These are phyloP conservation scores for Drosophila trichaetosa DNA, from an alignment of 2,888 invertebrate species.

Conservation along the genomic window DNA sequence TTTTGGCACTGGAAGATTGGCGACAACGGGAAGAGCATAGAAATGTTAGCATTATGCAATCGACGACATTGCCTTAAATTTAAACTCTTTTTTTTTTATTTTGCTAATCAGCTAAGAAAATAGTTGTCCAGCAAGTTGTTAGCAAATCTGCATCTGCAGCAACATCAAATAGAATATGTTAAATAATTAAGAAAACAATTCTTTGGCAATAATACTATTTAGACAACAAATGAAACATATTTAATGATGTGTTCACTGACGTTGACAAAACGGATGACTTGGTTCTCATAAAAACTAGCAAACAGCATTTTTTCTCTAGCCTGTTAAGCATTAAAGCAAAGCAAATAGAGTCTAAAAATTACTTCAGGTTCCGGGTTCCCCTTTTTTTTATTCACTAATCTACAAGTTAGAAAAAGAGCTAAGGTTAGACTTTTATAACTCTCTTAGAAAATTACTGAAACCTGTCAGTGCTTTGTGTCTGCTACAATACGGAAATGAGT, in stretches of 20 bases:
- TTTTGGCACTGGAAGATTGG: constrained; percentile 34
- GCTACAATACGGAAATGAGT: constrained; percentile 15
- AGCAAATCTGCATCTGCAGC: background rate
- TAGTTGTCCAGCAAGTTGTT: constrained; percentile 9
- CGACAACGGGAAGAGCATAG: constrained; percentile 31
- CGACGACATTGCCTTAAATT: constrained; percentile 44
- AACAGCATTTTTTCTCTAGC: background rate
- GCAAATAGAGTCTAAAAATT: background rate
- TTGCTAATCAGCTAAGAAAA: constrained; percentile 17
- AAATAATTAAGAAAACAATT: background rate
- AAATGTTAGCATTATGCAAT: constrained; percentile 70
- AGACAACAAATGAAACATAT: background rate
- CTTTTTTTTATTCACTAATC: background rate
- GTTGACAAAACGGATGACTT: background rate
- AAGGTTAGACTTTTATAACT: background rate
- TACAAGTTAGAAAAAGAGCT: background rate
- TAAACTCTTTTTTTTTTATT: constrained; percentile 16
- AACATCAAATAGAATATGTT: background rate
- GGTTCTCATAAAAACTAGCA: background rate
- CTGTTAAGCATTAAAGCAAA: background rate
- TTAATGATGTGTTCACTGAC: background rate
- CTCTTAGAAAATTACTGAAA: background rate
- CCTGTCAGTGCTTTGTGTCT: constrained; percentile 8
- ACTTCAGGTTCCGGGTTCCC: background rate
- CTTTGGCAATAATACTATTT: background rate